A percentile compares a stretch with the other conserved stretches of the same genome.
Evolutionary conservation across 2,888 invertebrate genomes (phyloP).

Genomic region (Sceliomorpha sp.): DNA sequence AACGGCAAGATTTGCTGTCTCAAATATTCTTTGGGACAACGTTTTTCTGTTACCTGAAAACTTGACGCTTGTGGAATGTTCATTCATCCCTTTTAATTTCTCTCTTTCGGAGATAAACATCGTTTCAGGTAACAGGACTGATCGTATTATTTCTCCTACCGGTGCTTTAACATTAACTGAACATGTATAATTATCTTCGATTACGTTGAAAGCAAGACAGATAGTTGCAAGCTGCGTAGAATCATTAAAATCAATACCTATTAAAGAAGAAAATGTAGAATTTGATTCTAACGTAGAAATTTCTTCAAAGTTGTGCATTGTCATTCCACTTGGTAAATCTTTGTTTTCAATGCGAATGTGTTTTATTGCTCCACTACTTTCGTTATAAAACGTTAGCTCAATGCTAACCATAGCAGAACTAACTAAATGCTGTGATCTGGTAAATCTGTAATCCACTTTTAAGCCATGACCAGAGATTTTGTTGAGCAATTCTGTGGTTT

Average conservation of each 20-base stretch:
- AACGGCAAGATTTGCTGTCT: slow-evolving; percentile 89
- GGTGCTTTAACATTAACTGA: slow-evolving; percentile 87
- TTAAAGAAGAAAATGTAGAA: slow-evolving; percentile 84
- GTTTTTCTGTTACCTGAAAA: slow-evolving; percentile 81
- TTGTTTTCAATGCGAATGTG: slow-evolving; percentile 87
- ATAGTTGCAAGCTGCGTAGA: slow-evolving; percentile 93
- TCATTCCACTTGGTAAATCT: slow-evolving; percentile 87
- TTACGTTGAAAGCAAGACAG: slow-evolving; percentile 85
- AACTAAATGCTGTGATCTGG: slow-evolving; percentile 90
- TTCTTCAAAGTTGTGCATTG: slow-evolving; percentile 87
- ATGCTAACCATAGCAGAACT: slow-evolving; percentile 91
- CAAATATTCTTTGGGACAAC: slow-evolving; percentile 85
- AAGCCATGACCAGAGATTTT: slow-evolving; percentile 88
- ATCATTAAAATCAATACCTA: slow-evolving; percentile 96
- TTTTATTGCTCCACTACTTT: slow-evolving; percentile 84
- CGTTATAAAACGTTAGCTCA: slow-evolving; percentile 90
- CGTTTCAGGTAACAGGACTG: slow-evolving; percentile 87
- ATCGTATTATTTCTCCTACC: slow-evolving; percentile 92
- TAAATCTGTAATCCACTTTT: slow-evolving; percentile 85
- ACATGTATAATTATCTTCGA: slow-evolving; percentile 69
- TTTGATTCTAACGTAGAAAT: slow-evolving; percentile 85
- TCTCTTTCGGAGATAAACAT: slow-evolving; percentile 88
- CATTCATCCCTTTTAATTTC: slow-evolving; percentile 95
- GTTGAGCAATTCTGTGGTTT: slow-evolving; percentile 85
- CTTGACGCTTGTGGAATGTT: slow-evolving; percentile 83